Conservation (phyloP, 2,797 vertebrate genomes). For the Xerus rutilus region DNA sequence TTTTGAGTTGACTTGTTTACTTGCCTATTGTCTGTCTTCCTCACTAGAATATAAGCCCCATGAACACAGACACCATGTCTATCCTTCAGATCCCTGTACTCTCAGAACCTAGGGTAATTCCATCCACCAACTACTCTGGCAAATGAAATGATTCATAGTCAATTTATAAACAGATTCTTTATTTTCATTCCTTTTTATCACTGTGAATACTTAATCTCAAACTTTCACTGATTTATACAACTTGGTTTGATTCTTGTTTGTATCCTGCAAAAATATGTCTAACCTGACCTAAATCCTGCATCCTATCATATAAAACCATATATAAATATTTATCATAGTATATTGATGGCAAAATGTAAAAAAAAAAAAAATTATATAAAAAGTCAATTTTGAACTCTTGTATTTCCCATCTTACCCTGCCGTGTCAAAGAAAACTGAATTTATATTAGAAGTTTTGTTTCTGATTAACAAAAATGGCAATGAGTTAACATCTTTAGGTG, state of each 20-base stretch:
- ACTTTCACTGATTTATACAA: background rate
- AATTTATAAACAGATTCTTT: no score
- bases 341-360: background rate
- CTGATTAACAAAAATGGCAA: background rate
- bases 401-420: background rate
- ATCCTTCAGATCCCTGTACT: no score
- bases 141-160: no score
- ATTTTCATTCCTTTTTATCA: no score
- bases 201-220: no score
- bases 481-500: background rate
- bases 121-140: no score
- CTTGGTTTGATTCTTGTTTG: background rate
- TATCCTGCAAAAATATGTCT: conserved; percentile 2
- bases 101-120: no score
- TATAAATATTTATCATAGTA: background rate
- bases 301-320: background rate
- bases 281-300: background rate
- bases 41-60: no score
- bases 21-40: no score
- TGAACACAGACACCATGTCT: no score
- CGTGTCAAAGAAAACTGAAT: background rate
- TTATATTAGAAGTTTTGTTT: background rate
- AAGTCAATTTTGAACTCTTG: background rate
- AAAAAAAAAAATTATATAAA: background rate
- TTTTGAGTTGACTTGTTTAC: no score